A percentile compares a stretch with the other conserved stretches of the same genome.
Conservation (phyloP, 2,113 vertebrate genomes). For the Platichthys flesus region DNA sequence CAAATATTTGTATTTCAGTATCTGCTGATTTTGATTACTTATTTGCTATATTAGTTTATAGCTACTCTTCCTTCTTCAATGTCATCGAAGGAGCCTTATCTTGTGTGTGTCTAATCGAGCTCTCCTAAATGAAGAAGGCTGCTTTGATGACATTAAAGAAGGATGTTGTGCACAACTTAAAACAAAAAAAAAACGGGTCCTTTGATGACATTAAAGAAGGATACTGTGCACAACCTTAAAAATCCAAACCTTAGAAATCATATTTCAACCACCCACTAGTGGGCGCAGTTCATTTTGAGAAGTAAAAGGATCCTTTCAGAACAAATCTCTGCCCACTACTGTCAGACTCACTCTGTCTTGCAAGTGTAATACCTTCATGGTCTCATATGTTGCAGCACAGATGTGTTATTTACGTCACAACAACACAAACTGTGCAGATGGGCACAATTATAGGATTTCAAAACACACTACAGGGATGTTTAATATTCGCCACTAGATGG, state of each 20-base stretch:
- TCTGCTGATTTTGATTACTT: too few relatives aligned
- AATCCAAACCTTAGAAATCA: too few relatives aligned
- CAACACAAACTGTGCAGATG: neutral
- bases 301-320: neutral
- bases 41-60: too few relatives aligned
- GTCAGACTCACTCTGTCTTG: neutral
- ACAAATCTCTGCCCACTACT: neutral
- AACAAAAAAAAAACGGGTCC: too few relatives aligned
- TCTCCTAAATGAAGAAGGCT: too few relatives aligned
- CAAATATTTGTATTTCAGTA: too few relatives aligned
- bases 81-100: too few relatives aligned
- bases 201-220: too few relatives aligned
- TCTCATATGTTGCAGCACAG: neutral
- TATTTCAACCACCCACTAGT: neutral
- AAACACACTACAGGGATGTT: neutral
- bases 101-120: too few relatives aligned
- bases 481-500: slow-evolving; percentile 55
- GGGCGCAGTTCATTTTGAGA: neutral
- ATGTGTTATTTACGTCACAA: neutral
- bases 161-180: too few relatives aligned
- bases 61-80: too few relatives aligned
- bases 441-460: neutral
- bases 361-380: neutral
- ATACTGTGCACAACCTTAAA: neutral
- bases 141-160: too few relatives aligned